phyloP scores from a whole-genome alignment of 2,113 vertebrate species.

The Eupsittula cactorum region DNA sequence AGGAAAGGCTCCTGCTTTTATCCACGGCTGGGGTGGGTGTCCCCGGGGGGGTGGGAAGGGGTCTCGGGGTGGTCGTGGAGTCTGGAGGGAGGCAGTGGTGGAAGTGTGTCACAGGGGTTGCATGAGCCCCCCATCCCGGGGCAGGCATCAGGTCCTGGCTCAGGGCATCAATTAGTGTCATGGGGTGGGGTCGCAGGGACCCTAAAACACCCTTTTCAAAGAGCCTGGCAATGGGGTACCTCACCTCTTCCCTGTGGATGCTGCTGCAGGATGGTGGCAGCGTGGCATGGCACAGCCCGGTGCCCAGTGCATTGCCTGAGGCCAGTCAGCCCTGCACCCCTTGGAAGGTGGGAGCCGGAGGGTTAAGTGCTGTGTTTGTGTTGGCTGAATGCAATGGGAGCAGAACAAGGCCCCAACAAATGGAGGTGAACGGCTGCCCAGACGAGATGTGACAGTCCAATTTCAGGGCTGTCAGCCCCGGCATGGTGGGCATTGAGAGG shows the following conservation, averaged over 20 bases:
- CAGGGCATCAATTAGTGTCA: accelerated
- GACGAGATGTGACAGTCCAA: conserved; percentile 66
- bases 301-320: not conserved
- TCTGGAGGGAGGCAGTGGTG: accelerated
- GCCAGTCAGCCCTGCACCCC: not conserved
- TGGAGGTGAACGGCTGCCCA: conserved; percentile 60
- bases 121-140: accelerated
- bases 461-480: conserved; percentile 70
- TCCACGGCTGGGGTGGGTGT: not conserved
- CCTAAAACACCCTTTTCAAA: not conserved
- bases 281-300: accelerated
- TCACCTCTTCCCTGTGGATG: not conserved
- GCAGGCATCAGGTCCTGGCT: not conserved
- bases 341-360: not conserved
- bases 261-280: not conserved
- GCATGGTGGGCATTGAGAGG: conserved; percentile 52
- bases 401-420: conserved; percentile 58
- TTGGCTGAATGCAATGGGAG: conserved; percentile 47
- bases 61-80: not conserved
- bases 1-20: conserved; percentile 56
- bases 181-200: not conserved
- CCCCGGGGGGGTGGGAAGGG: not conserved
- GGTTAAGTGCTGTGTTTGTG: conserved; percentile 71
- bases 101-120: not conserved
- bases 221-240: not conserved